Percentiles rank a stretch among this genome's conserved stretches.
Evolutionary conservation across 2,888 invertebrate genomes (phyloP).

Genomic region (Hemistola chrysoprasaria): DNA sequence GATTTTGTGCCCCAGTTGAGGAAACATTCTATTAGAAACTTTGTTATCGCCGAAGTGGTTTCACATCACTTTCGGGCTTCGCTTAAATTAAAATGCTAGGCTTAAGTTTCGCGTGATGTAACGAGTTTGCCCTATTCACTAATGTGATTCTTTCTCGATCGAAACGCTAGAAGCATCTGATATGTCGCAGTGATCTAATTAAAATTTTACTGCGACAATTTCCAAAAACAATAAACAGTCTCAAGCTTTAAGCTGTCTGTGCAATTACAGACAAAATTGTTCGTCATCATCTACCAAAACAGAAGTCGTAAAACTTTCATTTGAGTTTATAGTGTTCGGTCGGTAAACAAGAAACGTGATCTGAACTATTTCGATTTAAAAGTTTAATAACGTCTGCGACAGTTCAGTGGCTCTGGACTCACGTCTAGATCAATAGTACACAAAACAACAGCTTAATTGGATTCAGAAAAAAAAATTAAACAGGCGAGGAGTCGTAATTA

Average conservation of each 20-base stretch:
- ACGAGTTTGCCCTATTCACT: conserved; percentile 58
- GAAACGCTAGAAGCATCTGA: conserved; percentile 36
- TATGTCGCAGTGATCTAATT: conserved; percentile 38
- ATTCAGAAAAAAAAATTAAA: too few species aligned
- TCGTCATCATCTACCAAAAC: not conserved
- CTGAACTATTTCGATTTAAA: conserved; percentile 14
- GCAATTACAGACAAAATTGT: too few species aligned
- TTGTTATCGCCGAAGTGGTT: conserved; percentile 4
- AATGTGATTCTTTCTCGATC: conserved; percentile 56
- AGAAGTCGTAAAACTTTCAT: conserved; percentile 1
- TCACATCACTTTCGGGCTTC: conserved; percentile 1
- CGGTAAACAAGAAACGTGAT: conserved; percentile 3
- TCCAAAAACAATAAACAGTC: too few species aligned
- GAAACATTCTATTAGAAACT: conserved; percentile 8
- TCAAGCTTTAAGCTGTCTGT: conserved; percentile 11
- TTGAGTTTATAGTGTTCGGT: conserved; percentile 13
- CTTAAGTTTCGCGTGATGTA: conserved; percentile 50
- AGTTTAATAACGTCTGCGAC: conserved; percentile 15
- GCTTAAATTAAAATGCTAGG: conserved; percentile 4
- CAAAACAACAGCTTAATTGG: too few species aligned
- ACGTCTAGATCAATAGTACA: too few species aligned
- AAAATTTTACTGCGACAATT: too few species aligned
- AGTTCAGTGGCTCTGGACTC: conserved; percentile 4
- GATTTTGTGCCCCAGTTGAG: conserved; percentile 14
- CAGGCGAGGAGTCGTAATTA: too few species aligned